Percentiles rank a stretch among this genome's conserved stretches.
phyloP scores from a whole-genome alignment of 2,797 vertebrate species.

The Liparis tanakae region DNA sequence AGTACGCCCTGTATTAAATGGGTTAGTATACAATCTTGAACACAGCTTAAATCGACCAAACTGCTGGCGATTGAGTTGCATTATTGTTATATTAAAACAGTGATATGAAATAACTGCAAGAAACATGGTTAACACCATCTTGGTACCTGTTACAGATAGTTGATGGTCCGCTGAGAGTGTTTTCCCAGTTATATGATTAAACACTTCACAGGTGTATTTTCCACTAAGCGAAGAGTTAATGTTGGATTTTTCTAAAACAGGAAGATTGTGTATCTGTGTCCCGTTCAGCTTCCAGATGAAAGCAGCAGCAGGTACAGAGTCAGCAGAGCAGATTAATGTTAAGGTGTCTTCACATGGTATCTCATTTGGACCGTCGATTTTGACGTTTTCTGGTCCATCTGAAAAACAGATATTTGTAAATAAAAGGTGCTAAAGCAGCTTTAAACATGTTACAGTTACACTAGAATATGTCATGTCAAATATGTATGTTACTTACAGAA shows the following conservation, averaged over 20 bases:
- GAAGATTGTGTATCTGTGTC: neutral
- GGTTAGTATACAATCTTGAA: neutral
- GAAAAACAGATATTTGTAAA: constrained; percentile 29
- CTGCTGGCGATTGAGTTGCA: neutral
- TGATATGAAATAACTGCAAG: neutral
- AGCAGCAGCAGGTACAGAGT: constrained; percentile 29
- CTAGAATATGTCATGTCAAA: neutral
- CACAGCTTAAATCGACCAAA: neutral
- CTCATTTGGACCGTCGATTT: constrained; percentile 31
- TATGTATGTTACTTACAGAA: constrained; percentile 66
- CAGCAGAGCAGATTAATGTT: constrained; percentile 50
- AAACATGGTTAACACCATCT: neutral
- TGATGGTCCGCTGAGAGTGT: accelerated
- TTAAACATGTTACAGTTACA: neutral
- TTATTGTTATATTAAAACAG: neutral
- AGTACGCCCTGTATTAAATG: too few relatives aligned
- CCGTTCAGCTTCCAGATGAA: constrained; percentile 63
- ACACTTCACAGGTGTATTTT: constrained; percentile 54
- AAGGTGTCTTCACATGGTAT: constrained; percentile 9
- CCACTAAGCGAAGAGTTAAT: constrained; percentile 24
- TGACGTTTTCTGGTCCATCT: constrained; percentile 72
- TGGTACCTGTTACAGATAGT: constrained; percentile 57
- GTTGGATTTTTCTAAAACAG: neutral
- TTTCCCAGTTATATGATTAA: constrained; percentile 39
- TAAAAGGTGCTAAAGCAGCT: neutral